Percentiles rank a stretch among this genome's conserved stretches.
phyloP scores from a whole-genome alignment of 2,797 vertebrate species.

The Phylloscopus collybita region DNA sequence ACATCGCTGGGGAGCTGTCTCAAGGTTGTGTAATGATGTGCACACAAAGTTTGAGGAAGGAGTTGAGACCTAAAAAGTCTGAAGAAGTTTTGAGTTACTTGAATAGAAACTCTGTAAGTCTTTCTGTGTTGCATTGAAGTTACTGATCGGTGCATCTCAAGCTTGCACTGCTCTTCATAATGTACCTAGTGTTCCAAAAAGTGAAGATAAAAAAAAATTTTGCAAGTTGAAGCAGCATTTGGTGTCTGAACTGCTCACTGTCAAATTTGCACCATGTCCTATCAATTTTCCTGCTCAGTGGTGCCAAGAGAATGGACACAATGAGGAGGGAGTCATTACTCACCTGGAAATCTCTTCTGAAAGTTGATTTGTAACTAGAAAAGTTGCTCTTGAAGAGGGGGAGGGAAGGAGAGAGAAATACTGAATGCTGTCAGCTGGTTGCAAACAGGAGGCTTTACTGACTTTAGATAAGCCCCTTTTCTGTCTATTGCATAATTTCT shows the following conservation, averaged over 20 bases:
- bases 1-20: accelerated
- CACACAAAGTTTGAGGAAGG: not conserved
- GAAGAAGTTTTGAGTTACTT: not conserved
- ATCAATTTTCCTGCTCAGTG: not conserved
- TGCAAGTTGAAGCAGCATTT: not conserved
- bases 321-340: not conserved
- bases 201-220: not conserved
- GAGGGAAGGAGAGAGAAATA: not conserved
- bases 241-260: not conserved
- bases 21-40: not conserved
- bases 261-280: not conserved
- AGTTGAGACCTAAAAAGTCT: not conserved
- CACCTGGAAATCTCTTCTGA: not conserved
- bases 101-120: not conserved
- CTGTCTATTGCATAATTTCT: not conserved
- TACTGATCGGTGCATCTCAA: not conserved
- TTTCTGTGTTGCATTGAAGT: not conserved
- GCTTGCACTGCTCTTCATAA: not conserved
- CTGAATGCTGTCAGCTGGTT: not conserved
- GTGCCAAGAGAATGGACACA: not conserved
- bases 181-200: not conserved
- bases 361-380: not conserved
- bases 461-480: not conserved
- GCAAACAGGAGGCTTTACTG: not conserved
- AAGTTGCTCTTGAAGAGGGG: not conserved